These are phyloP conservation scores for Esox lucius DNA, from an alignment of 2,797 vertebrate genomes.

Conservation along the genomic window DNA sequence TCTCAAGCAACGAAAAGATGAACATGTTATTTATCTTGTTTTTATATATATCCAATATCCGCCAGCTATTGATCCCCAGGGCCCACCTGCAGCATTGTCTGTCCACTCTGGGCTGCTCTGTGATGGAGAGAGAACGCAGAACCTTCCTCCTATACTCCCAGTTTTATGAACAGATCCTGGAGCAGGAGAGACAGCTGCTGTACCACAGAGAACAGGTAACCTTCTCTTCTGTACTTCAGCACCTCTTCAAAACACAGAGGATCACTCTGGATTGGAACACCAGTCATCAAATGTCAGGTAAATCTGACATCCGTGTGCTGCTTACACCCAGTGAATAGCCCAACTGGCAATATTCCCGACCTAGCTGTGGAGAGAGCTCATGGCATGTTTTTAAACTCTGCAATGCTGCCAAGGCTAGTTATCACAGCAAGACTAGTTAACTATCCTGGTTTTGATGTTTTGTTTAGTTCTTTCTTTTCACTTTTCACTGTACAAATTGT, in stretches of 20 bases:
- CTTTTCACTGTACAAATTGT: background rate
- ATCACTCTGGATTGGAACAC: background rate
- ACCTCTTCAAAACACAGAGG: background rate
- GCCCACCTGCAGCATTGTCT: constrained; percentile 71
- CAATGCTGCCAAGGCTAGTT: too few species aligned
- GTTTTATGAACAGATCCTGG: constrained; percentile 77
- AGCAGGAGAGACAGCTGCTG: constrained; percentile 65
- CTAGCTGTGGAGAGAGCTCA: too few species aligned
- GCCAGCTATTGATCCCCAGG: constrained; percentile 66
- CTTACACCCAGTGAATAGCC: too few species aligned
- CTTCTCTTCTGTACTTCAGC: background rate
- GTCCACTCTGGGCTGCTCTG: constrained; percentile 64
- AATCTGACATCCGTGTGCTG: background rate
- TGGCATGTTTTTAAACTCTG: too few species aligned
- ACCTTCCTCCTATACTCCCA: constrained; percentile 75
- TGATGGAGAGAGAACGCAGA: constrained; percentile 70
- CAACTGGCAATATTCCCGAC: too few species aligned
- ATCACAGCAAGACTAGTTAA: too few species aligned
- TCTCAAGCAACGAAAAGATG: background rate
- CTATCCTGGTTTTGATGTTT: background rate
- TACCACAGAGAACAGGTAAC: constrained; percentile 70
- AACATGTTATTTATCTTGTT: background rate
- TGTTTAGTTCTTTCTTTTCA: background rate
- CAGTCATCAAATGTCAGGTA: background rate
- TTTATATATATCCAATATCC: constrained; percentile 1